Percentiles rank a stretch among this genome's conserved stretches.
These are phyloP conservation scores for Engraulis encrasicolus DNA, from an alignment of 2,113 vertebrate genomes.

Conservation along the genomic window DNA sequence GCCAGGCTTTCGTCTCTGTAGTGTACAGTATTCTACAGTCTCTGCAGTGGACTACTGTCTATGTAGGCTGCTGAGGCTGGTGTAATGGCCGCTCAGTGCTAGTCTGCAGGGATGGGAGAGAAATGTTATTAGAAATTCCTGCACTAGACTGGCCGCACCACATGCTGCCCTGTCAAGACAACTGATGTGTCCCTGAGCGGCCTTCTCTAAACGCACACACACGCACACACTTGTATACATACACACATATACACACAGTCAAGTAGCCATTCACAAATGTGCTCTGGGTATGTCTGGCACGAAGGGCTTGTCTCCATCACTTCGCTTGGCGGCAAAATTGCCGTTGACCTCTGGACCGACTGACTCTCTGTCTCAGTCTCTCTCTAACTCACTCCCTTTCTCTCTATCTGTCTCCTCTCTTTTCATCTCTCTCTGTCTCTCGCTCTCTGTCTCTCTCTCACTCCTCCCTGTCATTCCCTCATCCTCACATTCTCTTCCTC, in stretches of 20 bases:
- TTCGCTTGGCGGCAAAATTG: neutral
- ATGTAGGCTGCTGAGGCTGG: neutral
- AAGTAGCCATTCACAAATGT: constrained; percentile 28
- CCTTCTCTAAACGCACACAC: neutral
- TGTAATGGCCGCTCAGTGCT: neutral
- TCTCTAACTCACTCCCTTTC: neutral
- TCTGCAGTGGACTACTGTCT: no score
- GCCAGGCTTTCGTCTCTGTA: no score
- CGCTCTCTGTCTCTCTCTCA: neutral
- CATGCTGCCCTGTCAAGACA: constrained; percentile 12
- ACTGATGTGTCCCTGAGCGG: constrained; percentile 4
- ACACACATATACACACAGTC: neutral
- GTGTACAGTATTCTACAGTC: no score
- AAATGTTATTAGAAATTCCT: constrained; percentile 17
- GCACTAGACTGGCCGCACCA: neutral
- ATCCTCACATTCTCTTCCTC: no score
- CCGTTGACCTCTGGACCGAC: constrained; percentile 11
- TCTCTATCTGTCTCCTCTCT: constrained; percentile 3
- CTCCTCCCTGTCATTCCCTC: constrained; percentile 56
- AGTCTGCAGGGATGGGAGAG: neutral
- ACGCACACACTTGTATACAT: constrained; percentile 6
- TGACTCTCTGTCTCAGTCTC: constrained; percentile 30
- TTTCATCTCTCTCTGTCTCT: constrained; percentile 46
- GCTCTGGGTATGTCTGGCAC: constrained; percentile 4
- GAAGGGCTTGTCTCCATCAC: neutral